A percentile compares a stretch with the other conserved stretches of the same genome.
phyloP scores from a whole-genome alignment of 2,888 invertebrate genomes.

The Keiferia lycopersicella region DNA sequence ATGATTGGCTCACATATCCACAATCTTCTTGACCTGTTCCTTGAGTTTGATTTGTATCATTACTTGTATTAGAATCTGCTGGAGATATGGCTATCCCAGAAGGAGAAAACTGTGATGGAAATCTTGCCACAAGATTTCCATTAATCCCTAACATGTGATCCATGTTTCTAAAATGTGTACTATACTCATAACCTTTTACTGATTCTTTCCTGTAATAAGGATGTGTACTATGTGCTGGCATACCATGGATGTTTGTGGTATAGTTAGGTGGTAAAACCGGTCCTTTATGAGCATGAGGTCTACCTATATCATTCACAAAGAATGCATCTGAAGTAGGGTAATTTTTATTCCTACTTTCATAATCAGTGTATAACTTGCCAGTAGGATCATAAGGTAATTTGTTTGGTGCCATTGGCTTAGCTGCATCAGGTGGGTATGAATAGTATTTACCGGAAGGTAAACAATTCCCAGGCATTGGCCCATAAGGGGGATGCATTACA shows the following conservation, averaged over 20 bases:
- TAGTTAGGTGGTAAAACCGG: conserved; percentile 60
- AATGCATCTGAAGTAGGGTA: conserved; percentile 57
- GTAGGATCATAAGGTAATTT: conserved; percentile 63
- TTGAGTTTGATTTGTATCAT: conserved; percentile 62
- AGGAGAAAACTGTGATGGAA: conserved; percentile 69
- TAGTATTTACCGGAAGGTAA: conserved; percentile 61
- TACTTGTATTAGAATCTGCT: conserved; percentile 69
- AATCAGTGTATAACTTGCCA: conserved; percentile 63
- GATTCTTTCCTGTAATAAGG: conserved; percentile 65
- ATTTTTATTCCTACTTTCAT: conserved; percentile 59
- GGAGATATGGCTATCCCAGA: conserved; percentile 71
- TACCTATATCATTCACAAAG: conserved; percentile 61
- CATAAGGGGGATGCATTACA: conserved; percentile 63
- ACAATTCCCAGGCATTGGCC: conserved; percentile 56
- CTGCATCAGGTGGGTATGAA: conserved; percentile 55
- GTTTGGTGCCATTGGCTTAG: conserved; percentile 54
- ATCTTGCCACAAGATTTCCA: conserved; percentile 52
- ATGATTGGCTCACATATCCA: conserved; percentile 76
- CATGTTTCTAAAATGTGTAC: conserved; percentile 57
- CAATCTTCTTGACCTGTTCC: conserved; percentile 68
- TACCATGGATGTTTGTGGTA: conserved; percentile 56
- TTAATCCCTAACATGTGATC: conserved; percentile 57
- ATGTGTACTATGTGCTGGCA: conserved; percentile 57
- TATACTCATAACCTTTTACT: conserved; percentile 62
- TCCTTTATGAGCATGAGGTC: conserved; percentile 56